Base-by-base conservation (phyloP, 2,888 invertebrate species). In the Furcula furcula region DNA sequence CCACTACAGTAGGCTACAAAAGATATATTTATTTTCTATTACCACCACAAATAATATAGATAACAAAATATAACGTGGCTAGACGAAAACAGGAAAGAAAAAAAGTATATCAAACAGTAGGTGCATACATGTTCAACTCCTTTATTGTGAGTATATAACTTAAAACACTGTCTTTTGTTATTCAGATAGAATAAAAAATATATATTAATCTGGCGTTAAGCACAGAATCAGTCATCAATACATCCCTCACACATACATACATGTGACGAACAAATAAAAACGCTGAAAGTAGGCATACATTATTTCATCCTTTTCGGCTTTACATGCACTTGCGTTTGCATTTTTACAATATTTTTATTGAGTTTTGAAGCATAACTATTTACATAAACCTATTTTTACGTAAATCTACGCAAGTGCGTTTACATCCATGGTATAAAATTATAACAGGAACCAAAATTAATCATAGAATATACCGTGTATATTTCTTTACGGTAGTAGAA, bases 341-440 rank as follows among this genome's bases (percentile, higher is more conserved):
- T 46, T 29, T 46, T 44, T 43, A 47, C 54, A 56, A 27, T 22
- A 40, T 55, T 55, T 55, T 49, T 55, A 60, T 62, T 65, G 52
- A 47, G 46, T 57, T 64, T 63, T 60, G 65, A 76, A 74, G 73
- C 73, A 75, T 73, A 74, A 67, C 74, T 85, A 85, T 85, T 78
- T 84, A 85, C 83, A 84, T 75, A 78, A 76, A 70, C 68, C 72
- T 76, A 78, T 65, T 57, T 68, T 65, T 70, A 70, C 60, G 73
- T 73, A 73, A 61, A 56, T 63, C 67, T 69, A 72, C 61, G 62
- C 69, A 64, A 68, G 57, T 61, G 66, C 61, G 62, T 70, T 65
- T 55, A 70, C 58, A 58, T 61, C 38, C 46, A 58, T 58, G 64
- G 54, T 51, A 64, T 55, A 60, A 48, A 59, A 59, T n/a, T 61